Evolutionary conservation across 2,113 vertebrate species (phyloP), one percentile per base, ranked within the genome.

Genomic region (Planiliza haematocheilus): DNA sequence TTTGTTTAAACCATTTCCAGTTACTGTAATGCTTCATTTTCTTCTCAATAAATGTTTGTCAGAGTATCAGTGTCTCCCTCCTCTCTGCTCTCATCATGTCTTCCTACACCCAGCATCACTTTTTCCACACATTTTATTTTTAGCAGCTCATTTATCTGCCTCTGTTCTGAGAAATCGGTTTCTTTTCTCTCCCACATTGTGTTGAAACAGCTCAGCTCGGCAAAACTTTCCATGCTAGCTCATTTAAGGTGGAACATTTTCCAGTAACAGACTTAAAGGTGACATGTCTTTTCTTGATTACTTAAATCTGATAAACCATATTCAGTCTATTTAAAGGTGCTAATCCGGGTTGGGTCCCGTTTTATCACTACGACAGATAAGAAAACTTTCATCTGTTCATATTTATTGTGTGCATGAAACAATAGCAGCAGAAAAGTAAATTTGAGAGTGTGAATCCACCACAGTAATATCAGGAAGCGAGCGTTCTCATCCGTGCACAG

Each of bases 391-490:
- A 30, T 30, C 5, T 30, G 24, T 30, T 30, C 24, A 5, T 30
- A 30, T 30, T 30, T 30, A 30, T 30, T 30, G 24, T 30, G 24
- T 30, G 24, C 5, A 30, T 30, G 24, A 46, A 43, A 64, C 38
- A 12, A 16, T 16, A 17, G 56, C 21, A 42, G 60, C 30, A 38
- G 36, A 9, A 63, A 59, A 39, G 59, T 50, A 1, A 65, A 30
- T 30, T 2, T 30, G 24, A 30, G 45, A 51, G 41, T 16, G 41
- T 0, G 24, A 77, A 37, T 42, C 4, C 4, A 8, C 9, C 21
- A 4, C 64, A 70, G 0, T 12, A n/a, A 12, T 41, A 58, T 72
- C 81, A 89, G 87, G 79, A 87, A 83, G 46, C 60, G 8, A 59
- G 8, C 21, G 16, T 13, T 52, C 36, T 74, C 48, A 14, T 72